Conservation (phyloP, 2,113 vertebrate genomes). For the Triplophysa dalaica region DNA sequence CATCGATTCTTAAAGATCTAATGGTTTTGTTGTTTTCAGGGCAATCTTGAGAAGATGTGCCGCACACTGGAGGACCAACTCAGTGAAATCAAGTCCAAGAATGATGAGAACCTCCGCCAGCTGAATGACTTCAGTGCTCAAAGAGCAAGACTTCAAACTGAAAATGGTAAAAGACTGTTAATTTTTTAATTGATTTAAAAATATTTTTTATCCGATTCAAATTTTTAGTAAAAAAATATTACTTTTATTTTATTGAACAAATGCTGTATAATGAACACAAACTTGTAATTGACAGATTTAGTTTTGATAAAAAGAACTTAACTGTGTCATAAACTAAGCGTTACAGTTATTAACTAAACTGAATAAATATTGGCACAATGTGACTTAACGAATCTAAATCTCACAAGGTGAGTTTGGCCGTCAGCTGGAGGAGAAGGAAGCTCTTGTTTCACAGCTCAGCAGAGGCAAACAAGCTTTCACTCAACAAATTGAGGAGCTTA, state of each 20-base stretch:
- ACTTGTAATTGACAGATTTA: neutral
- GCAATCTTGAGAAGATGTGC: slow-evolving; percentile 75
- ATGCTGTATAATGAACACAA: neutral
- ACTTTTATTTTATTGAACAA: too few relatives aligned
- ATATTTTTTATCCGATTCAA: too few relatives aligned
- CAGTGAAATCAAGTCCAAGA: slow-evolving; percentile 60
- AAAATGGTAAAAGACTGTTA: slow-evolving; percentile 40
- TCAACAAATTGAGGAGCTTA: slow-evolving; percentile 58
- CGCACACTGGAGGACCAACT: slow-evolving; percentile 65
- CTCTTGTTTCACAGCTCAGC: slow-evolving; percentile 64
- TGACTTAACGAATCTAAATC: neutral
- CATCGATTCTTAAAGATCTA: neutral
- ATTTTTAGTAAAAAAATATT: too few relatives aligned
- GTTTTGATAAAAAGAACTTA: too few relatives aligned
- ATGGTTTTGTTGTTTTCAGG: slow-evolving; percentile 51
- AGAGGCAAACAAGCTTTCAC: slow-evolving; percentile 55
- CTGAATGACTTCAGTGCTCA: neutral
- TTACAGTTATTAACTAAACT: too few relatives aligned
- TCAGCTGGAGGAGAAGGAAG: slow-evolving; percentile 77
- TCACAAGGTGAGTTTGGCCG: slow-evolving; percentile 65
- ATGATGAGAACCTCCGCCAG: neutral
- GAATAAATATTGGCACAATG: slow-evolving; percentile 56
- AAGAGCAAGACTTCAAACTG: slow-evolving; percentile 60
- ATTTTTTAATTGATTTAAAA: too few relatives aligned
- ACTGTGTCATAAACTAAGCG: too few relatives aligned